Evolutionary conservation across 2,113 vertebrate genomes (phyloP).

Genomic region (Muntiacus muntjak): DNA sequence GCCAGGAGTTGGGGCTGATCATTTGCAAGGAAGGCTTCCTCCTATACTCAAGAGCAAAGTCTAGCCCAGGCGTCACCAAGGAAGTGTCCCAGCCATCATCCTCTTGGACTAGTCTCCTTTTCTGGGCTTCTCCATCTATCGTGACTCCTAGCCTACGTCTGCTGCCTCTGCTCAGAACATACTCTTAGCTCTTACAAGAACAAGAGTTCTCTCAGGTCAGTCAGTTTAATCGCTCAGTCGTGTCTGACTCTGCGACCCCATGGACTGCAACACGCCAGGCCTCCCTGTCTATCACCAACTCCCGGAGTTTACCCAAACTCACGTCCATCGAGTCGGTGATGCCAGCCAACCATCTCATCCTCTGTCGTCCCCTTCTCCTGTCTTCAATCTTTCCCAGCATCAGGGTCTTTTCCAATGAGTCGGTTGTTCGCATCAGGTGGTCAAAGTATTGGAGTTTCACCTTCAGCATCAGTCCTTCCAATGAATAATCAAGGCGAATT

Average conservation of each 20-base stretch:
- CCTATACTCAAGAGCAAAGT: background rate
- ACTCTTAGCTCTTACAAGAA: background rate
- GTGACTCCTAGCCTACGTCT: background rate
- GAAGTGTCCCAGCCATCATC: background rate
- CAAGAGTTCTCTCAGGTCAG: background rate
- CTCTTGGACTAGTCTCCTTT: rapidly evolving
- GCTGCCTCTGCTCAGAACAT: background rate
- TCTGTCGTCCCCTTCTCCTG: background rate
- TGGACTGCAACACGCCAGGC: background rate
- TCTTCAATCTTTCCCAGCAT: background rate
- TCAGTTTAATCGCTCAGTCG: background rate
- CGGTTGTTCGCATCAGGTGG: background rate
- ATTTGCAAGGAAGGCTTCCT: background rate
- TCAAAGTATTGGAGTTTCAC: rapidly evolving
- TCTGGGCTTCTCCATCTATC: too few species aligned
- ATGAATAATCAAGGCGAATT: background rate
- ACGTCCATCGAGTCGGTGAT: background rate
- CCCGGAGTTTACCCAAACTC: background rate
- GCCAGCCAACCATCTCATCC: background rate
- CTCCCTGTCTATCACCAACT: background rate
- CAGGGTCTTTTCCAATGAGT: background rate
- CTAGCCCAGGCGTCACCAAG: too few species aligned
- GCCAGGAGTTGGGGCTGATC: background rate
- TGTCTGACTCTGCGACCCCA: rapidly evolving
- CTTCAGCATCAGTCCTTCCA: background rate